phyloP scores from a whole-genome alignment of 2,797 vertebrate species.

The Cuniculus paca region DNA sequence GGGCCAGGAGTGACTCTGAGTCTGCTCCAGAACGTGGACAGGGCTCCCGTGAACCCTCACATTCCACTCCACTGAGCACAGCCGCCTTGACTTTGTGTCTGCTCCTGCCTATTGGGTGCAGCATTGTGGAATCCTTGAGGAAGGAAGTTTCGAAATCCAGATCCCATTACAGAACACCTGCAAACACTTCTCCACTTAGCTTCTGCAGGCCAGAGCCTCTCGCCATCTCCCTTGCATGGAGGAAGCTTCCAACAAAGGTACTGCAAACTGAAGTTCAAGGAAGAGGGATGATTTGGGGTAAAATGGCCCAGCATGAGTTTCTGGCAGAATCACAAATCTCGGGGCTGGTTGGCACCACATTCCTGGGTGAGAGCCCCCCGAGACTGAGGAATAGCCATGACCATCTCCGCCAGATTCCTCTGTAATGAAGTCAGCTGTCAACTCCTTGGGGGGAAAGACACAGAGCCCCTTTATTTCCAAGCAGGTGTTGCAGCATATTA shows the following conservation, averaged over 20 bases:
- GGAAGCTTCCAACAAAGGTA: slow-evolving; percentile 37
- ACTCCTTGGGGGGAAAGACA: slow-evolving; percentile 69
- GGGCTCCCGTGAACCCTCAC: not conserved
- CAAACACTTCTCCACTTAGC: slow-evolving; percentile 48
- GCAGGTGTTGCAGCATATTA: slow-evolving; percentile 83
- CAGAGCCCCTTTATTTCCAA: slow-evolving; percentile 84
- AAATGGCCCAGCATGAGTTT: slow-evolving; percentile 53
- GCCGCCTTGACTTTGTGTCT: slow-evolving; percentile 35
- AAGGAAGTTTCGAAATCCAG: slow-evolving; percentile 65
- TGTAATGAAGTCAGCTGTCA: slow-evolving; percentile 82
- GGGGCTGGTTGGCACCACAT: slow-evolving; percentile 45
- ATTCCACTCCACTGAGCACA: not conserved
- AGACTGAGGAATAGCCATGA: slow-evolving; percentile 43
- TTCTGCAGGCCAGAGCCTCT: slow-evolving; percentile 38
- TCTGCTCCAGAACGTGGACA: not conserved
- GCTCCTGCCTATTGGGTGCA: slow-evolving; percentile 16
- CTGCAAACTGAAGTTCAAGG: slow-evolving; percentile 60
- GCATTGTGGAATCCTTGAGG: slow-evolving; percentile 52
- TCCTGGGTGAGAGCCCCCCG: slow-evolving; percentile 56
- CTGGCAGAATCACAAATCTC: slow-evolving; percentile 67
- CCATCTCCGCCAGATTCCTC: slow-evolving; percentile 72
- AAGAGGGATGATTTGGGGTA: slow-evolving; percentile 63
- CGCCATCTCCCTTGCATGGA: slow-evolving; percentile 26
- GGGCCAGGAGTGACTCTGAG: not conserved
- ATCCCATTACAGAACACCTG: slow-evolving; percentile 75